Evolutionary conservation across 1,140 invertebrate species (phyloP), one percentile per base, ranked within the genome.

Genomic region (Mesaphorura yosii): DNA sequence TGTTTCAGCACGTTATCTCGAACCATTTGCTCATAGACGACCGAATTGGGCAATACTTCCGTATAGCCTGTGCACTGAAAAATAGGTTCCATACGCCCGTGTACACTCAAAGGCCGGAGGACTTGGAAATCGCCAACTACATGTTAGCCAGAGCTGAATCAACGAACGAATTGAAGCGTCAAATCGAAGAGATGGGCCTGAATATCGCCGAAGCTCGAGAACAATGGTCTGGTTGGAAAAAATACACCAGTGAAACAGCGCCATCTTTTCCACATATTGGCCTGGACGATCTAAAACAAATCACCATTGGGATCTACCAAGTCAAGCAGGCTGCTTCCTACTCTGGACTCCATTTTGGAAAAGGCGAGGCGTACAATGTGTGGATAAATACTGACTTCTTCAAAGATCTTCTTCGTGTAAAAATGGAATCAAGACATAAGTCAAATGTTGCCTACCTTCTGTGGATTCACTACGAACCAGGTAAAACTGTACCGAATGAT

Each of bases 231-330:
- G 50, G 50, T n/a, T n/a, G n/a, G n/a, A n/a, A n/a, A n/a, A n/a
- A n/a, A n/a, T n/a, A n/a, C n/a, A n/a, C n/a, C n/a, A 26, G 10
- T 7, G 17, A 3, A 22, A 22, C 28, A 1, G 22, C 49, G 3
- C n/a, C 17, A 3, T n/a, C 4, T 5, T 55, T 55, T 28, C 53
- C 53, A 2, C 12, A 17, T n/a, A 12, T 55, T 17, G 12, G 23
- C 2, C 3, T 22, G 14, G 39, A 49, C 5, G 37, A 55, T n/a
- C 1, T 55, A 12, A 20, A 23, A 1, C 6, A 2, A 12, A 28
- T 55, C n/a, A 55, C 53, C 1, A 5, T 49, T 1, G 47, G 46
- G 1, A 5, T 15, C 0, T 49, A 48, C 15, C 53, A 48, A 42
- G 0, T 42, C 10, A 29, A 29, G 0, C 15, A 29, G 37, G 34